A percentile compares a stretch with the other conserved stretches of the same genome.
These are phyloP conservation scores for Echinops telfairi DNA, from an alignment of 2,113 vertebrate species.

Conservation along the genomic window DNA sequence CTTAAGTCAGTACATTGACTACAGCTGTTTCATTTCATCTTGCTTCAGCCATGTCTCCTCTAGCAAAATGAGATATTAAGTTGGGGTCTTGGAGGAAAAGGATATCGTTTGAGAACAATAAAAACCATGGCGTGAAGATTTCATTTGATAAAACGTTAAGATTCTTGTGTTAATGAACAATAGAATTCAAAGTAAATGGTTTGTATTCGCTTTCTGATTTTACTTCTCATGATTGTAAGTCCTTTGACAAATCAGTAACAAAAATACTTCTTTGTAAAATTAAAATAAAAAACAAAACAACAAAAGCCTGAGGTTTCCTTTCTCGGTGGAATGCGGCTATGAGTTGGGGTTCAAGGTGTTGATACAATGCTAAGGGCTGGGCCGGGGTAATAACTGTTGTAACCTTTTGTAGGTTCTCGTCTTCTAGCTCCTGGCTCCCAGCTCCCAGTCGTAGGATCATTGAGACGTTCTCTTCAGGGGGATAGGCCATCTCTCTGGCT, in stretches of 20 bases:
- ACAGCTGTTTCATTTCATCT: conserved; percentile 24
- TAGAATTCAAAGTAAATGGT: conserved; percentile 29
- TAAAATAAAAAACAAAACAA: background rate
- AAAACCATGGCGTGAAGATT: background rate
- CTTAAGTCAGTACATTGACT: background rate
- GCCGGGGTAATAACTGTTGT: background rate
- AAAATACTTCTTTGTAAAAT: background rate
- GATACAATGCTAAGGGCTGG: background rate
- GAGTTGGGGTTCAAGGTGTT: conserved; percentile 42
- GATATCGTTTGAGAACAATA: conserved; percentile 13
- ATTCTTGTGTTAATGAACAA: conserved; percentile 3
- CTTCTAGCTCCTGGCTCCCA: background rate
- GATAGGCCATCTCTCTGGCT: background rate
- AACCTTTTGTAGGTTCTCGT: background rate
- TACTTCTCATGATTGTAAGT: conserved; percentile 22
- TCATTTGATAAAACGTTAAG: conserved; percentile 23
- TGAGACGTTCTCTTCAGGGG: background rate
- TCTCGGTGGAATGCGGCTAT: background rate
- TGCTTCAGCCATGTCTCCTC: background rate
- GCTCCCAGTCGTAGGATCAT: background rate
- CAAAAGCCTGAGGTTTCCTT: background rate
- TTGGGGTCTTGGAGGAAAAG: background rate
- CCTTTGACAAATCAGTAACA: conserved; percentile 41
- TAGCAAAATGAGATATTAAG: conserved; percentile 23
- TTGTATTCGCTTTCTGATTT: conserved; percentile 29